phyloP scores from a whole-genome alignment of 2,797 vertebrate species.

The Sciurus vulgaris region DNA sequence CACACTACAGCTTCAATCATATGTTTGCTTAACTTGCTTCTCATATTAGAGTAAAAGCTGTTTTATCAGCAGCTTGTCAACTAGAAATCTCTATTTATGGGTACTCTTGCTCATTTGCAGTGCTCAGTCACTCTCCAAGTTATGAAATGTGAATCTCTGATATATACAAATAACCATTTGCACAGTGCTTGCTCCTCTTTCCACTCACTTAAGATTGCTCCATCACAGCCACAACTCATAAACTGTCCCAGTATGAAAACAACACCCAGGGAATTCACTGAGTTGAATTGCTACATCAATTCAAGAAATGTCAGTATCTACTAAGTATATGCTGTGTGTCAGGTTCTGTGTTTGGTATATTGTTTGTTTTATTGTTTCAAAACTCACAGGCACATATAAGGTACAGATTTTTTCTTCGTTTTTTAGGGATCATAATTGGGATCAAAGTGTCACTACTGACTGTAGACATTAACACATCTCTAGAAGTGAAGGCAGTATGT shows the following conservation, averaged over 20 bases:
- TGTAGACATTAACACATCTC: not conserved
- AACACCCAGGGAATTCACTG: not conserved
- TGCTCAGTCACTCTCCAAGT: slow-evolving; percentile 9
- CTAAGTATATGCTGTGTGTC: not conserved
- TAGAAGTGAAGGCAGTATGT: not conserved
- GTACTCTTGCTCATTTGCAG: slow-evolving; percentile 52
- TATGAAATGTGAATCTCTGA: slow-evolving; percentile 30
- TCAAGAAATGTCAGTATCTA: not conserved
- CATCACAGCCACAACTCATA: not conserved
- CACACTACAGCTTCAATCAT: slow-evolving; percentile 51
- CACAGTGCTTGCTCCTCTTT: not conserved
- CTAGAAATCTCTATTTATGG: slow-evolving; percentile 65
- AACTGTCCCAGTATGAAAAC: not conserved
- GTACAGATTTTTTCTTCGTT: not conserved
- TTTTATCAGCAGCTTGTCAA: slow-evolving; percentile 67
- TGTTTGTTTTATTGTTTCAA: not conserved
- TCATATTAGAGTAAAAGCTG: slow-evolving; percentile 69
- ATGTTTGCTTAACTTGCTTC: slow-evolving; percentile 65
- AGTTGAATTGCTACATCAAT: not conserved
- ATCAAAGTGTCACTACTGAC: not conserved
- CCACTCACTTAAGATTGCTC: not conserved
- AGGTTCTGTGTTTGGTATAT: not conserved
- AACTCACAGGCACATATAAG: not conserved
- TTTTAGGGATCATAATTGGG: not conserved
- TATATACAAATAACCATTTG: slow-evolving; percentile 23